Conservation (phyloP, 2,113 vertebrate genomes). For the Solenodon paradoxus region DNA sequence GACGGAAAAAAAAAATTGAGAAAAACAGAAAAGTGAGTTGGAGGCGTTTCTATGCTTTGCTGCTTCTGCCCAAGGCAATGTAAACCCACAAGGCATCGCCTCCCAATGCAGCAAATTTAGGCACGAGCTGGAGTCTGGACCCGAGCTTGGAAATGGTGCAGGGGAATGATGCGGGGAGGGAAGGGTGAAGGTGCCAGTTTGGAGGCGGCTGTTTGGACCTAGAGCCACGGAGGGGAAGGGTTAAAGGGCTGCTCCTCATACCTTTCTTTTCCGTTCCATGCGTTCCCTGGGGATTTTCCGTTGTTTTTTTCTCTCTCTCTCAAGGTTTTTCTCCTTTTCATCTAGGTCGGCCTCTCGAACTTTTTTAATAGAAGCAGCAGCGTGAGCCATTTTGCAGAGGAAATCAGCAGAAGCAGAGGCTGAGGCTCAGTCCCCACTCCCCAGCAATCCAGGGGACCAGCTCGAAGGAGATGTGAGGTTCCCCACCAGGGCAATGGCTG, state of each 20-base stretch:
- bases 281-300: conserved; percentile 90
- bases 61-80: neutral
- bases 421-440: conserved; percentile 47
- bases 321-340: conserved; percentile 90
- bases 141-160: neutral
- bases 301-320: conserved; percentile 91
- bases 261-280: conserved; percentile 96
- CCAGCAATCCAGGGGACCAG: conserved; percentile 69
- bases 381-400: conserved; percentile 92
- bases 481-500: conserved; percentile 59
- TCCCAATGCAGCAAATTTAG: conserved; percentile 62
- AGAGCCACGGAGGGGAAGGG: neutral
- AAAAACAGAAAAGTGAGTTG: neutral
- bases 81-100: neutral
- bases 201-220: neutral
- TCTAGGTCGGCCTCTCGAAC: conserved; percentile 93
- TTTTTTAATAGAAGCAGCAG: conserved; percentile 98
- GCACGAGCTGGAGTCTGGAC: conserved; percentile 22
- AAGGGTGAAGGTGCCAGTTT: neutral
- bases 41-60: neutral
- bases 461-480: neutral
- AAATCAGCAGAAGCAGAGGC: conserved; percentile 56
- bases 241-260: conserved; percentile 78
- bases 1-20: neutral
- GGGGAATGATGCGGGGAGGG: conserved; percentile 12